phyloP scores from a whole-genome alignment of 2,113 vertebrate species.

The Ceuthmochares aereus region DNA sequence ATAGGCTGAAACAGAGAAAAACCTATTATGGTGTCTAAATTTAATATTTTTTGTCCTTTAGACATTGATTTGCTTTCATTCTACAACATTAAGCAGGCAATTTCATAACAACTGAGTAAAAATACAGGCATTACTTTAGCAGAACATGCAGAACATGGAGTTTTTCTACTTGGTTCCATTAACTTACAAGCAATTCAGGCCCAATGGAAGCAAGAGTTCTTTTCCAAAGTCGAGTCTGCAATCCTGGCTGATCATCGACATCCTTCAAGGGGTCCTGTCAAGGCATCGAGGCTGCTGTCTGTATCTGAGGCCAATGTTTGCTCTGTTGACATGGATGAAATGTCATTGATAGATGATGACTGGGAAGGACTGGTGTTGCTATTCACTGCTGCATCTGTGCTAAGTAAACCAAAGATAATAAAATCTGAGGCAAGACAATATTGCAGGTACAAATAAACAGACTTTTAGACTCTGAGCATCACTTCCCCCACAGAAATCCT shows the following conservation, averaged over 20 bases:
- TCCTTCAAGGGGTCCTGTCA: conserved; percentile 90
- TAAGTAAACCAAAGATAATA: conserved; percentile 83
- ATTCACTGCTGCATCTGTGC: conserved; percentile 88
- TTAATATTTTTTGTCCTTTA: conserved; percentile 52
- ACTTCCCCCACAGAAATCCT: background rate
- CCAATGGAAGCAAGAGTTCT: conserved; percentile 69
- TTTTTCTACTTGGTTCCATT: conserved; percentile 79
- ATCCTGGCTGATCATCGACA: conserved; percentile 81
- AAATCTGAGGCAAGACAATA: conserved; percentile 78
- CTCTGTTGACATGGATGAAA: conserved; percentile 98
- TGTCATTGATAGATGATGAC: conserved; percentile 97
- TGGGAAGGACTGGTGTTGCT: conserved; percentile 90
- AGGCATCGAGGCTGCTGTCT: conserved; percentile 96
- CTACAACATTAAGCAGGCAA: conserved; percentile 76
- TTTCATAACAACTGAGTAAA: conserved; percentile 75
- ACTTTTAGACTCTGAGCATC: background rate
- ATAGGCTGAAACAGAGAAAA: conserved; percentile 74
- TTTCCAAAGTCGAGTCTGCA: conserved; percentile 51
- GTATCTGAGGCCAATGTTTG: conserved; percentile 98
- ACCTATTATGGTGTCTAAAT: conserved; percentile 52
- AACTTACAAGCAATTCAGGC: conserved; percentile 73
- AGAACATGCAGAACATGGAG: conserved; percentile 84
- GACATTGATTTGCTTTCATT: conserved; percentile 72
- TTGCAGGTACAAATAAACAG: background rate
- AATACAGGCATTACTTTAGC: conserved; percentile 77